phyloP scores from a whole-genome alignment of 2,797 vertebrate genomes.

The Odontamblyopus rebecca region DNA sequence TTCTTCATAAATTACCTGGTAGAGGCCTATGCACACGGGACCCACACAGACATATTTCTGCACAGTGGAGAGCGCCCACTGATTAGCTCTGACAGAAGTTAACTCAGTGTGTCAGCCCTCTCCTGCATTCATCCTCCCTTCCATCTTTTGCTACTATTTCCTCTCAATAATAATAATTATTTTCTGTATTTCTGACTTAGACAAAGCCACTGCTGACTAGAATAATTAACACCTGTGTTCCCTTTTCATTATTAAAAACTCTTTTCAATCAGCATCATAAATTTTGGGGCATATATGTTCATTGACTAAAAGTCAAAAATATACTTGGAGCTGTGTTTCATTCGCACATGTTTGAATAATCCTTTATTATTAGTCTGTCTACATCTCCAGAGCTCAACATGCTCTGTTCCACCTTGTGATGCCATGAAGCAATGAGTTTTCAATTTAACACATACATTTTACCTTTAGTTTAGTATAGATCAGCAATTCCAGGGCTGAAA shows the following conservation, averaged over 20 bases:
- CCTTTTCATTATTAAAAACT: conserved; percentile 20
- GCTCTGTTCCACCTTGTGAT: too few species aligned
- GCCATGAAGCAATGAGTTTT: too few species aligned
- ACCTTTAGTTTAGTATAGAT: too few species aligned
- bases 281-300: neutral
- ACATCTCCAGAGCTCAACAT: too few species aligned
- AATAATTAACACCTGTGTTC: conserved; percentile 44
- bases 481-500: too few species aligned
- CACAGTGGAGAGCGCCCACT: conserved; percentile 62
- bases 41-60: conserved; percentile 39
- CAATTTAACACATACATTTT: too few species aligned
- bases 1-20: conserved; percentile 49
- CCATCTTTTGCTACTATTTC: conserved; percentile 19
- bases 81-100: conserved; percentile 72
- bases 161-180: conserved; percentile 18
- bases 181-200: conserved; percentile 42
- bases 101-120: conserved; percentile 66
- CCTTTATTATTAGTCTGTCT: too few species aligned
- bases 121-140: conserved; percentile 41
- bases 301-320: neutral
- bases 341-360: too few species aligned
- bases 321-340: too few species aligned
- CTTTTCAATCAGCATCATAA: conserved; percentile 29
- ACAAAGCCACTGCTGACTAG: conserved; percentile 41
- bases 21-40: conserved; percentile 22